These are phyloP conservation scores for Saccostrea cuccullata DNA, from an alignment of 1,140 invertebrate genomes.

Conservation along the genomic window DNA sequence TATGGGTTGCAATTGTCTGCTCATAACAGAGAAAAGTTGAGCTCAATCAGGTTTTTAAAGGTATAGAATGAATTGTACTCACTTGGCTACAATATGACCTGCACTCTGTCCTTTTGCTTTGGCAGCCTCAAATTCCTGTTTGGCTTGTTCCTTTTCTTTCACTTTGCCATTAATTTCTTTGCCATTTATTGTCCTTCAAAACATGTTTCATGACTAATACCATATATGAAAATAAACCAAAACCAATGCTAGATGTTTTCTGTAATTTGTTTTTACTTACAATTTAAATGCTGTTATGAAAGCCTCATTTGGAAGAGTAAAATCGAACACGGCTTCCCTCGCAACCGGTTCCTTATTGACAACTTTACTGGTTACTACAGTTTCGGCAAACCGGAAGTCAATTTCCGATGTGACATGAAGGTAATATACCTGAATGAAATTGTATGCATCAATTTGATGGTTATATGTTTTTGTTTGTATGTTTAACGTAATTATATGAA, in stretches of 20 bases:
- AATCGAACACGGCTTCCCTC: conserved; percentile 65
- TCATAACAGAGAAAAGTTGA: too few species aligned
- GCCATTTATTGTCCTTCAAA: conserved; percentile 65
- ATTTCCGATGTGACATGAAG: conserved; percentile 68
- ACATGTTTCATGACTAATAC: background rate
- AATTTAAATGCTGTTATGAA: conserved; percentile 71
- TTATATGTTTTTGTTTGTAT: too few species aligned
- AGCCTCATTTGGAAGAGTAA: conserved; percentile 69
- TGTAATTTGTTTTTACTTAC: conserved; percentile 52
- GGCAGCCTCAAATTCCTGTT: conserved; percentile 64
- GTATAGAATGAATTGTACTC: background rate
- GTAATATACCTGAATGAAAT: conserved; percentile 51
- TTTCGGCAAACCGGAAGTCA: conserved; percentile 67
- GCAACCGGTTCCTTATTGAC: conserved; percentile 57
- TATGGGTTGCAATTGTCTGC: too few species aligned
- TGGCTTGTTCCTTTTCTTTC: conserved; percentile 70
- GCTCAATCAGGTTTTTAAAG: too few species aligned
- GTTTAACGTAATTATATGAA: too few species aligned
- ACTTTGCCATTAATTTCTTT: conserved; percentile 65
- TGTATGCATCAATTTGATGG: too few species aligned
- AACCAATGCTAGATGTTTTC: background rate
- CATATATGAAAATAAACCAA: background rate
- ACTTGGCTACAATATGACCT: conserved; percentile 53
- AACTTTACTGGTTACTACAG: conserved; percentile 64
- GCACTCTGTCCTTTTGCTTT: conserved; percentile 65